These are phyloP conservation scores for Teleogryllus occipitalis DNA, from an alignment of 1,140 invertebrate species.

Conservation along the genomic window DNA sequence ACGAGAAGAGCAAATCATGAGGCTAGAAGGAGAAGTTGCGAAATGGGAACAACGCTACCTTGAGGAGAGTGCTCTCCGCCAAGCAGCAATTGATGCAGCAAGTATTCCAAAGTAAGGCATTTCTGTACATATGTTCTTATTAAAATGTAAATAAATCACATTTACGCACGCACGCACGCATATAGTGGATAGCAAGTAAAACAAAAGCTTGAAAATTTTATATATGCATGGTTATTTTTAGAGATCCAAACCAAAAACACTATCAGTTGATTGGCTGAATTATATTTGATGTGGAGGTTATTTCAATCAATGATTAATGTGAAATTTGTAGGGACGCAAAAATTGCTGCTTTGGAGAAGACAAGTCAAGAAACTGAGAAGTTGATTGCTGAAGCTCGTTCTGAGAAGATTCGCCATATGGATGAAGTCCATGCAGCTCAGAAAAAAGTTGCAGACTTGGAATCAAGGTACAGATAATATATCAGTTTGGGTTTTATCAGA, in stretches of 20 bases:
- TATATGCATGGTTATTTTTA: too few species aligned
- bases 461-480: slow-evolving; percentile 46
- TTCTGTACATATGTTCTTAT: not conserved
- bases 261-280: too few species aligned
- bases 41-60: slow-evolving; percentile 84
- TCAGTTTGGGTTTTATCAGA: not conserved
- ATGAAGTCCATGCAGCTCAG: slow-evolving; percentile 75
- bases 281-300: too few species aligned
- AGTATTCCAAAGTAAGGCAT: slow-evolving; percentile 64
- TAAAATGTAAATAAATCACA: too few species aligned
- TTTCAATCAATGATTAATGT: not conserved
- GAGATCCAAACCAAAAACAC: too few species aligned
- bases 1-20: slow-evolving; percentile 71
- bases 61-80: slow-evolving; percentile 72
- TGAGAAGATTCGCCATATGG: slow-evolving; percentile 79
- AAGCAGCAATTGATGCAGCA: slow-evolving; percentile 75
- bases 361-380: slow-evolving; percentile 77
- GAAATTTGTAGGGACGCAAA: slow-evolving; percentile 61
- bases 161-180: too few species aligned
- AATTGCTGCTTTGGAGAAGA: slow-evolving; percentile 76
- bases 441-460: slow-evolving; percentile 77
- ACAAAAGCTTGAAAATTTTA: too few species aligned
- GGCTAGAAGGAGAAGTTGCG: slow-evolving; percentile 69
- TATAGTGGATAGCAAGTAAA: too few species aligned
- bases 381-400: slow-evolving; percentile 75